Conservation (phyloP, 1,140 invertebrate genomes). For the Battus philenor region DNA sequence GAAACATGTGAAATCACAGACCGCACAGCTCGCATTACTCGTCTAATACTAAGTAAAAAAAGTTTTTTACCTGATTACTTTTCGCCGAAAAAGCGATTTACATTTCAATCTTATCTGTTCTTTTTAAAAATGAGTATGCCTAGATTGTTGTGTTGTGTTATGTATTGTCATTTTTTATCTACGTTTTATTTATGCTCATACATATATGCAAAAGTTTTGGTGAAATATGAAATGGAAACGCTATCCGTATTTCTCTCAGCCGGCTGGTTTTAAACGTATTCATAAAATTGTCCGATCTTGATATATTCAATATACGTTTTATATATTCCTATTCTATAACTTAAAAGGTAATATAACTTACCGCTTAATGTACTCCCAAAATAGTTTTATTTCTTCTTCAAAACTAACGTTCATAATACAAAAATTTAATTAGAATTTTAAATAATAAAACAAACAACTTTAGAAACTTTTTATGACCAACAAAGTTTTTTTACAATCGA, state of each 20-base stretch:
- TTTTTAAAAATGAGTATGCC: no score
- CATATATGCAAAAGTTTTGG: background rate
- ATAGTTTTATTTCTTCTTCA: slow-evolving; percentile 56
- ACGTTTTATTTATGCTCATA: background rate
- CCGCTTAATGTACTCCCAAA: slow-evolving; percentile 68
- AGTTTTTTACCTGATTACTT: slow-evolving; percentile 1
- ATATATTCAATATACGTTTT: no score
- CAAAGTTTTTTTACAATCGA: background rate
- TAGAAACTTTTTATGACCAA: background rate
- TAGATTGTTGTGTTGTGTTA: no score
- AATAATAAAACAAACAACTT: slow-evolving; percentile 16
- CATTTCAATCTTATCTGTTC: background rate
- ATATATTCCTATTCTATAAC: no score
- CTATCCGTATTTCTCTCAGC: background rate
- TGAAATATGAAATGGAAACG: background rate
- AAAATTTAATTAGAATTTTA: background rate
- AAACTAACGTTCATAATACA: slow-evolving; percentile 41
- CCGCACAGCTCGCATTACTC: no score
- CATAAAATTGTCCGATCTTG: background rate
- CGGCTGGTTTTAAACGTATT: background rate
- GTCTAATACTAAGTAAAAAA: no score
- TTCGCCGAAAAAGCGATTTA: background rate
- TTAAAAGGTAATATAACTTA: no score
- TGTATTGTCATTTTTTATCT: no score
- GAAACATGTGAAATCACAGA: no score